These are phyloP conservation scores for Heliconius ethilla DNA, from an alignment of 2,888 invertebrate genomes.

Conservation along the genomic window DNA sequence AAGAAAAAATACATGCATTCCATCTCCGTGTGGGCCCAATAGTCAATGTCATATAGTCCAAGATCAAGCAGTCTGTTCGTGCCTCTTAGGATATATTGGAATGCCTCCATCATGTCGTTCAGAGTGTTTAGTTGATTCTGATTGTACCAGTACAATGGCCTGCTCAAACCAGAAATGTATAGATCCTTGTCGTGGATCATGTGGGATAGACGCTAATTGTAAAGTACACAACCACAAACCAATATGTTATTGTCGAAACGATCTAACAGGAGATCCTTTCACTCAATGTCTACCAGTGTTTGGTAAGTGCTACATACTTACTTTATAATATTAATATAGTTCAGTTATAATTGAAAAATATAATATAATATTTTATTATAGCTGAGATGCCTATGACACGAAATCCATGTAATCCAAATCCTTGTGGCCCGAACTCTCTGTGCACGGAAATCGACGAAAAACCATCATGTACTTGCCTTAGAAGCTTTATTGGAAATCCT, in stretches of 20 bases:
- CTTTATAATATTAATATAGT: not conserved
- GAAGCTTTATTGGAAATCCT: conserved; percentile 87
- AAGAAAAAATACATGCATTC: conserved; percentile 82
- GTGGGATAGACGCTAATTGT: conserved; percentile 89
- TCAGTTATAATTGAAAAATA: not conserved
- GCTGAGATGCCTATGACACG: conserved; percentile 59
- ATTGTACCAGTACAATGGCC: conserved; percentile 87
- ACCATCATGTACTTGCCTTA: conserved; percentile 87
- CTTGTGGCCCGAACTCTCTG: conserved; percentile 90
- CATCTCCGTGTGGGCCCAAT: conserved; percentile 90
- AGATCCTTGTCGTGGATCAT: conserved; percentile 90
- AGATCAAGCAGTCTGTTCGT: conserved; percentile 86
- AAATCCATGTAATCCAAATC: conserved; percentile 85
- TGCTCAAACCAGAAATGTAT: conserved; percentile 90
- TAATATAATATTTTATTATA: conserved; percentile 45
- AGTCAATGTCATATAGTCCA: conserved; percentile 84
- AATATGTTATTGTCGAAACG: conserved; percentile 89
- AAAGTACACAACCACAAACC: conserved; percentile 92
- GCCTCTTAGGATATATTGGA: conserved; percentile 88
- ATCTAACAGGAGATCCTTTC: conserved; percentile 91
- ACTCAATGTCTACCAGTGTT: conserved; percentile 80
- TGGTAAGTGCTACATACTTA: conserved; percentile 57
- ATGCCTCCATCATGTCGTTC: conserved; percentile 90
- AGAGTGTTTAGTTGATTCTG: conserved; percentile 91
- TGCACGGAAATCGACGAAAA: conserved; percentile 81